Conservation (phyloP, 2,113 vertebrate species). For the Leiothrix lutea region DNA sequence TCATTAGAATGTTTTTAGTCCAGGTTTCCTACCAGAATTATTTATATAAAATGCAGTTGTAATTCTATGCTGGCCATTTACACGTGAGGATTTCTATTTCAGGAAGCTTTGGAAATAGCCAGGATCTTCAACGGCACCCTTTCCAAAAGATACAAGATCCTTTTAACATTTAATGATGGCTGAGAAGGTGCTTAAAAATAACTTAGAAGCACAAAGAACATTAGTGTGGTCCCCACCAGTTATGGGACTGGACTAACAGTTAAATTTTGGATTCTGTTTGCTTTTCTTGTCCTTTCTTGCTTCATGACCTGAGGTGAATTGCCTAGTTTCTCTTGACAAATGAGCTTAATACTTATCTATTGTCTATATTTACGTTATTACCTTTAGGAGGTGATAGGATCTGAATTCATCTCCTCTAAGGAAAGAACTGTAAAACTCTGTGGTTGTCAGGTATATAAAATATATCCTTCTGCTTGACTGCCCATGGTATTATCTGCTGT, state of each 20-base stretch:
- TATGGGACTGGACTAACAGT: not conserved
- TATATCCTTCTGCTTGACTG: slow-evolving; percentile 20
- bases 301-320: slow-evolving; percentile 18
- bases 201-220: slow-evolving; percentile 4
- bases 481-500: not conserved
- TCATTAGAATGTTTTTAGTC: slow-evolving; percentile 32
- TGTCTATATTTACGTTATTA: slow-evolving; percentile 34
- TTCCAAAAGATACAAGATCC: slow-evolving; percentile 59
- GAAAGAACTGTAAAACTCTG: not conserved
- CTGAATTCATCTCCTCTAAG: slow-evolving; percentile 20
- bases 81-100: slow-evolving; percentile 64
- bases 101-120: slow-evolving; percentile 41
- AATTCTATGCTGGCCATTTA: slow-evolving; percentile 53
- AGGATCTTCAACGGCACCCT: slow-evolving; percentile 44
- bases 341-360: slow-evolving; percentile 16
- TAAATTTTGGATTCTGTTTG: not conserved
- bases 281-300: not conserved
- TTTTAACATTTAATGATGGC: slow-evolving; percentile 61
- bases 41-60: slow-evolving; percentile 49
- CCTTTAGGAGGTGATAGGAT: slow-evolving; percentile 1
- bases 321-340: slow-evolving; percentile 17
- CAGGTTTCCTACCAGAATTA: slow-evolving; percentile 50
- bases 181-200: slow-evolving; percentile 60
- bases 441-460: slow-evolving; percentile 19
- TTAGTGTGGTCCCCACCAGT: not conserved